phyloP scores from a whole-genome alignment of 2,113 vertebrate species.

The Cavia porcellus region DNA sequence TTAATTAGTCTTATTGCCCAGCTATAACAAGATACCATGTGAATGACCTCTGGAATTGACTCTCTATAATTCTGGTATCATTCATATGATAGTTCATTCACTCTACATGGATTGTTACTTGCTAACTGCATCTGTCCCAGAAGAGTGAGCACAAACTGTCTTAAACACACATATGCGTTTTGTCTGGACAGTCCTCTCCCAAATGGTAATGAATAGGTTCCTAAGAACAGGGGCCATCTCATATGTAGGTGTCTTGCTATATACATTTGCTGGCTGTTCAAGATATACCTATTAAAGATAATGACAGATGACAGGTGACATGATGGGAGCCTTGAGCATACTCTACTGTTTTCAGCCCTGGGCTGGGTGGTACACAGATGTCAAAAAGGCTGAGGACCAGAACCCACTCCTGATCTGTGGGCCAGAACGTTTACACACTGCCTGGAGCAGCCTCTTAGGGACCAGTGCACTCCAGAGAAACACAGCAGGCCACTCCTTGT shows the following conservation, averaged over 20 bases:
- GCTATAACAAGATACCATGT: neutral
- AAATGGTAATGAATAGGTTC: neutral
- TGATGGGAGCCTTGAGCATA: neutral
- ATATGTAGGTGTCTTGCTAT: neutral
- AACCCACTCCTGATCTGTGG: neutral
- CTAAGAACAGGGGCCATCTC: neutral
- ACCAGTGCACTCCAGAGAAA: neutral
- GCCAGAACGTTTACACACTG: neutral
- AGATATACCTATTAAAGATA: neutral
- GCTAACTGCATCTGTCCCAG: neutral
- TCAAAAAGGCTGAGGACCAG: neutral
- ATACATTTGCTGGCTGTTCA: neutral
- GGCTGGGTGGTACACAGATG: neutral
- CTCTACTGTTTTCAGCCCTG: neutral
- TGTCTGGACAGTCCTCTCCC: neutral
- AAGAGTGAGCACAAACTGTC: neutral
- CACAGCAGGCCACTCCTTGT: neutral
- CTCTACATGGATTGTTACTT: neutral
- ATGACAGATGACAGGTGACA: neutral
- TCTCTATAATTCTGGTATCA: neutral
- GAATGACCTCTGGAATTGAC: neutral
- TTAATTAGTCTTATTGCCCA: neutral
- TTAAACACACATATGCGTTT: neutral
- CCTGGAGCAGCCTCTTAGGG: neutral
- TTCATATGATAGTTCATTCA: neutral